Conservation (phyloP, 1,140 invertebrate species). For the Wiebesia pumilae region DNA sequence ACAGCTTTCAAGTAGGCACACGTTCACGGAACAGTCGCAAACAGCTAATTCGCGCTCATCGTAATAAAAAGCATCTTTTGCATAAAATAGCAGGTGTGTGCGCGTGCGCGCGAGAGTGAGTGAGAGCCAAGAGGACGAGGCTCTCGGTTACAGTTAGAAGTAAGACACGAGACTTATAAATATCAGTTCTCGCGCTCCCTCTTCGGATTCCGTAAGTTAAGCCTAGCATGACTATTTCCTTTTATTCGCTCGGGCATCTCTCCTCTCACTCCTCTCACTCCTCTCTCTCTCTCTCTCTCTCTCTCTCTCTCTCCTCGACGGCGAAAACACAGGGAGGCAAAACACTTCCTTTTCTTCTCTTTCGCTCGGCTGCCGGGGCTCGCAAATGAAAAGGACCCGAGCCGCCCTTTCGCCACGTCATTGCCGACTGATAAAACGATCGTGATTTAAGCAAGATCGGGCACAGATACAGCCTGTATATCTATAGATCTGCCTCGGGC, state of each 20-base stretch:
- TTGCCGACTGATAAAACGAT: constrained; percentile 28
- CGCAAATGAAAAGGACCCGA: no score
- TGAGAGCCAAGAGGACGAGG: no score
- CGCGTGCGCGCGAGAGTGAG: neutral
- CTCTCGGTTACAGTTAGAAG: constrained; percentile 37
- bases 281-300: neutral
- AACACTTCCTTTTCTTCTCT: neutral
- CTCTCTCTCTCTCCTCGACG: neutral
- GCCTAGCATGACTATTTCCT: constrained; percentile 62
- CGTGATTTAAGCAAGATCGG: constrained; percentile 31
- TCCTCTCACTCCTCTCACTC: constrained; percentile 35
- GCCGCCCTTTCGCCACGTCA: constrained; percentile 5
- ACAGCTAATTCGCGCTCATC: constrained; percentile 23
- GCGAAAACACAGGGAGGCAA: no score
- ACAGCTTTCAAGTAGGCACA: neutral
- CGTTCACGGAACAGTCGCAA: constrained; percentile 25
- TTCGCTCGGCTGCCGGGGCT: neutral
- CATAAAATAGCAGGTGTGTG: neutral
- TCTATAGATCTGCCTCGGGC: neutral
- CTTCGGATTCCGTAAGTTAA: constrained; percentile 60
- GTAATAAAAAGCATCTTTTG: constrained; percentile 22
- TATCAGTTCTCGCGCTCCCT: neutral
- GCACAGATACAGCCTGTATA: neutral
- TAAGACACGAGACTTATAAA: constrained; percentile 45
- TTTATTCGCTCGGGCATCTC: constrained; percentile 27